A percentile compares a stretch with the other conserved stretches of the same genome.
These are phyloP conservation scores for Tachycineta bicolor DNA, from an alignment of 2,113 vertebrate species.

Conservation along the genomic window DNA sequence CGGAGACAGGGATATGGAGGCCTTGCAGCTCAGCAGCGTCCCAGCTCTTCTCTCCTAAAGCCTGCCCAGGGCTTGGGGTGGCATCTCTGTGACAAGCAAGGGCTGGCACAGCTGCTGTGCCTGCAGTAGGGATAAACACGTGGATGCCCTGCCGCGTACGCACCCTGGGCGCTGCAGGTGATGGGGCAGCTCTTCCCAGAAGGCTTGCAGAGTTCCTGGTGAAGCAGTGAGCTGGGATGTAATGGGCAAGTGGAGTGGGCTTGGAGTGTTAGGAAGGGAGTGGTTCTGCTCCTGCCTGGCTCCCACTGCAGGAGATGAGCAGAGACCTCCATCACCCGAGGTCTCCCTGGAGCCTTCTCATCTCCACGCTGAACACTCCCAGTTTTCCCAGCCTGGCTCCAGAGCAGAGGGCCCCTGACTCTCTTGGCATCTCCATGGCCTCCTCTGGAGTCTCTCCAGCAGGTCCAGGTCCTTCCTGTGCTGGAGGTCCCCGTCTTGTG, in stretches of 20 bases:
- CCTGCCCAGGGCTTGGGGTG: not conserved
- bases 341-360: not conserved
- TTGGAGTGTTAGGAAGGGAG: not conserved
- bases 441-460: not conserved
- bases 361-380: not conserved
- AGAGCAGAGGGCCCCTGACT: not conserved
- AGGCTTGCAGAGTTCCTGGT: not conserved
- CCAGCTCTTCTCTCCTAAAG: not conserved
- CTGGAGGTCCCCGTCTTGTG: fast-evolving
- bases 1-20: not conserved
- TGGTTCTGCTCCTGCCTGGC: not conserved
- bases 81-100: not conserved
- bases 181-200: not conserved
- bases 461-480: not conserved
- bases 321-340: not conserved
- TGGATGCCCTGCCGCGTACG: fast-evolving
- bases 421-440: not conserved
- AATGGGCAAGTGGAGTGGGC: not conserved
- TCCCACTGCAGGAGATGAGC: not conserved
- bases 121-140: fast-evolving
- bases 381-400: not conserved
- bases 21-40: not conserved
- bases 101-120: not conserved
- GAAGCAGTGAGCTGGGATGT: not conserved
- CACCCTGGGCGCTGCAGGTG: not conserved